Base-by-base conservation (phyloP, 2,113 vertebrate genomes). In the Herpailurus yagouaroundi region DNA sequence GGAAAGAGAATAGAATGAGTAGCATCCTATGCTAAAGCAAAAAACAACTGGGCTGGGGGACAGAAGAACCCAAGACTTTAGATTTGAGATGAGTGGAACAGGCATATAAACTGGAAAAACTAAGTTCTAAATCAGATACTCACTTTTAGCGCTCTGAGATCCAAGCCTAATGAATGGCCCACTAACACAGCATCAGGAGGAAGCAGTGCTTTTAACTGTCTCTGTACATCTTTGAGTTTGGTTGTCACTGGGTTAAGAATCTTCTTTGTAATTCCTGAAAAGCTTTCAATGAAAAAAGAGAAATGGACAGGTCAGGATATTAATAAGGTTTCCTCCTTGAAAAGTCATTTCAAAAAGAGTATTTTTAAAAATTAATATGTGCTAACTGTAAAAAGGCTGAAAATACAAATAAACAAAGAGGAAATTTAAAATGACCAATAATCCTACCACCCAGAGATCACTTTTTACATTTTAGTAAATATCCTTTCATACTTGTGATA, bases 141-240 rank as follows among this genome's bases (percentile, higher is more conserved):
- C 95, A 99, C 99, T 97, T 99, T 98, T 85, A 99, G 97, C 90
- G 99, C 99, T 23, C 69, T 94, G 31, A 99, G 99, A 97, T 99
- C 99, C 21, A 97, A 93, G 64, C 99, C 98, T 21, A 99, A 96
- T 1, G 99, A 99, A 95, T 99, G 99, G 18, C 99, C 99, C 63
- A 99, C 99, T 97, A 99, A 98, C 11, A 99, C 99, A 0, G 99
- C 99, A n/a, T 99, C 98, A 0, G 19, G 84, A 2, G 99, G 99
- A 96, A 99, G 98, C 94, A 99, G 88, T 29, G 97, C 74, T 98
- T 97, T 98, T 23, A 99, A 71, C 83, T 96, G 99, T 3, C 16
- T 91, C 89, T 99, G 99, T 84, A 99, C 98, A 15, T 99, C 99
- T 73, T 97, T 89, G 7, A 99, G 98, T 68, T 97, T 99, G 25